phyloP scores from a whole-genome alignment of 2,113 vertebrate genomes.

The Bufo bufo region DNA sequence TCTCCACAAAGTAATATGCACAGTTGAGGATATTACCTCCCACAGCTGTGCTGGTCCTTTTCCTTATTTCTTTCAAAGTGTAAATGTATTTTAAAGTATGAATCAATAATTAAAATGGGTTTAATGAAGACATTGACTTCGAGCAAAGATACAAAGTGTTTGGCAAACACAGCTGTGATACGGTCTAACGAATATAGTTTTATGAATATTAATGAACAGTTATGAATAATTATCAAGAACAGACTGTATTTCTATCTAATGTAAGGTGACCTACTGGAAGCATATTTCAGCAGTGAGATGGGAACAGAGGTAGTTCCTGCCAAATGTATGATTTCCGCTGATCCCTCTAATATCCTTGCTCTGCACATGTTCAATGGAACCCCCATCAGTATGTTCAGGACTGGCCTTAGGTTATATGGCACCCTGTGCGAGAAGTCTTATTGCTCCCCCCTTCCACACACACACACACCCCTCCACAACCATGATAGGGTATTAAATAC shows the following conservation, averaged over 20 bases:
- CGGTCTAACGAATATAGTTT: constrained; percentile 26
- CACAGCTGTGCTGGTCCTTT: neutral
- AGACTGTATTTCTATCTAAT: constrained; percentile 35
- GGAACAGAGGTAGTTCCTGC: neutral
- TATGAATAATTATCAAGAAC: constrained; percentile 42
- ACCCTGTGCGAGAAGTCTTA: no score
- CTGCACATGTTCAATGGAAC: no score
- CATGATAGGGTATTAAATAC: no score
- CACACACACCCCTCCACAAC: no score
- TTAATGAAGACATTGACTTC: constrained; percentile 42
- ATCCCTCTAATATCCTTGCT: neutral
- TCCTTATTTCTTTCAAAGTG: neutral
- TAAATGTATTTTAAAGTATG: constrained; percentile 38
- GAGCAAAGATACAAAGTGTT: constrained; percentile 34
- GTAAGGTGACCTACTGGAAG: constrained; percentile 38
- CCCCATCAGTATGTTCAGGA: no score
- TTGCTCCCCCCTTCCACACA: no score
- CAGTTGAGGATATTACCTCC: neutral
- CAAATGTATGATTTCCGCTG: neutral
- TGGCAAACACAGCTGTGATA: constrained; percentile 53
- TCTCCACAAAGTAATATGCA: neutral
- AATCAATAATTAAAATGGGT: constrained; percentile 52
- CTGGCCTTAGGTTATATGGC: no score
- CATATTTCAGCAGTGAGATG: neutral
- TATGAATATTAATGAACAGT: constrained; percentile 52